These are phyloP conservation scores for Pyrocephalus nanus DNA, from an alignment of 2,797 vertebrate genomes.

Conservation along the genomic window DNA sequence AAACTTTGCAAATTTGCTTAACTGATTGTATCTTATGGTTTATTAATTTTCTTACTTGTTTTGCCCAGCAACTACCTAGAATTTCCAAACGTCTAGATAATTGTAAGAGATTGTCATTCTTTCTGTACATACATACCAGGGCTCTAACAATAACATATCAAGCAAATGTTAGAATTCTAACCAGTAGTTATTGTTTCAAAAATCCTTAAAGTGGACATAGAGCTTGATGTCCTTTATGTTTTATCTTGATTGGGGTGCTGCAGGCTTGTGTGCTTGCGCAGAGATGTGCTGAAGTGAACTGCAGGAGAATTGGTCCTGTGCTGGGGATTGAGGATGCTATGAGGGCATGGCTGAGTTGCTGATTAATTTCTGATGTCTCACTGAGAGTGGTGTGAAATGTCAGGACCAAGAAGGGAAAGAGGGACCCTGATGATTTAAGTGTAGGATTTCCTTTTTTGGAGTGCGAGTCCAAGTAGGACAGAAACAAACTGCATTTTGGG, in stretches of 20 bases:
- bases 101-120: background rate
- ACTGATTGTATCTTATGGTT: background rate
- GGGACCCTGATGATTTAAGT: background rate
- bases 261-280: background rate
- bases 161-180: background rate
- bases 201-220: background rate
- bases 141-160: background rate
- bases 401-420: background rate
- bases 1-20: background rate
- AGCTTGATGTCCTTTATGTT: background rate
- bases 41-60: background rate
- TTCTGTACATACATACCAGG: background rate
- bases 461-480: background rate
- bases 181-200: background rate
- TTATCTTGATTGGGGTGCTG: background rate
- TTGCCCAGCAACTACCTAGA: background rate
- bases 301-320: rapidly evolving
- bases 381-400: background rate
- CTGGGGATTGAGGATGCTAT: background rate
- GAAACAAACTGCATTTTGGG: background rate
- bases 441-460: background rate
- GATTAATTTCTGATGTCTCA: background rate
- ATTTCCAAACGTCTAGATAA: background rate
- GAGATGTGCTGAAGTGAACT: background rate
- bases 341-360: background rate